Conservation (phyloP, 2,113 vertebrate genomes). For the Panurus biarmicus region DNA sequence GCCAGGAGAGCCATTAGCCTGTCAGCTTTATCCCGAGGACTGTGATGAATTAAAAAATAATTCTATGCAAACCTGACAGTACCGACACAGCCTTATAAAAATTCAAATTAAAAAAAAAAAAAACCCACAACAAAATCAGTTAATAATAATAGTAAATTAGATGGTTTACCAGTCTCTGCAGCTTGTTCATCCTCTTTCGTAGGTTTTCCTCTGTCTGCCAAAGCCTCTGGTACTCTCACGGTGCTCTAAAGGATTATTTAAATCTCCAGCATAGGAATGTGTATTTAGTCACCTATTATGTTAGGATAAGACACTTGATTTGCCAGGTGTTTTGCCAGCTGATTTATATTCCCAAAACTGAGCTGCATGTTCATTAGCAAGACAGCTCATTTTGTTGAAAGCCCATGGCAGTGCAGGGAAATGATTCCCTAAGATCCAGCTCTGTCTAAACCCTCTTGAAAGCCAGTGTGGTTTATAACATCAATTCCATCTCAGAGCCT, state of each 20-base stretch:
- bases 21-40: not conserved
- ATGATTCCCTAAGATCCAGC: not conserved
- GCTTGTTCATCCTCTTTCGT: slow-evolving; percentile 25
- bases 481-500: not conserved
- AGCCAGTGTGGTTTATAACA: not conserved
- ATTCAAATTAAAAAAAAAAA: not conserved
- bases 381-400: not conserved
- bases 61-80: not conserved
- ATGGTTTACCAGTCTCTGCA: slow-evolving; percentile 42
- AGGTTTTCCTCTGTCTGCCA: not conserved
- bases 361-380: not conserved
- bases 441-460: not conserved
- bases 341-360: not conserved
- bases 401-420: not conserved
- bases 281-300: slow-evolving; percentile 56
- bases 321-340: slow-evolving; percentile 24
- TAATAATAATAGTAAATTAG: not conserved
- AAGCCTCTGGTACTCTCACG: not conserved
- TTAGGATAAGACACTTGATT: slow-evolving; percentile 15
- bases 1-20: not conserved
- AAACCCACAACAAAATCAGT: not conserved
- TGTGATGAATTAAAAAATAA: not conserved
- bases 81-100: not conserved
- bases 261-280: slow-evolving; percentile 29
- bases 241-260: slow-evolving; percentile 21